Evolutionary conservation across 2,888 invertebrate genomes (phyloP).

Genomic region (Phortica okadai): DNA sequence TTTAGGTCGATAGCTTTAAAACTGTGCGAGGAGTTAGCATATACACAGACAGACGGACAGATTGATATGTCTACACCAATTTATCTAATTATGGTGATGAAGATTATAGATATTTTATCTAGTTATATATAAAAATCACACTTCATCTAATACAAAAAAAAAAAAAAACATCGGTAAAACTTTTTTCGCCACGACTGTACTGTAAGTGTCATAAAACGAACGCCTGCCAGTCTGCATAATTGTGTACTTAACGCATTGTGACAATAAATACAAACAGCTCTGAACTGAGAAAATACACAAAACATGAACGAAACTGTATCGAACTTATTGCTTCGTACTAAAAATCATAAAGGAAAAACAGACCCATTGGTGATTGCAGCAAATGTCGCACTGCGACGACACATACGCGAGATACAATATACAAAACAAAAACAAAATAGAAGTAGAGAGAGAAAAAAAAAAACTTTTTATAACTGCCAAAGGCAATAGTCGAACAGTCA

Average conservation of each 20-base stretch:
- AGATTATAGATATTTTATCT: too few relatives aligned
- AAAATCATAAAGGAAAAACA: conserved; percentile 15
- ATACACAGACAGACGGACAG: too few relatives aligned
- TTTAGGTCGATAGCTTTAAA: too few relatives aligned
- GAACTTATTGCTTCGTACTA: not conserved
- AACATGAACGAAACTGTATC: conserved; percentile 31
- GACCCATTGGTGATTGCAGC: conserved; percentile 54
- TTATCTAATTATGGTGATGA: too few relatives aligned
- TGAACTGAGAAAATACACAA: conserved; percentile 24
- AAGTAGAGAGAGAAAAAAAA: not conserved
- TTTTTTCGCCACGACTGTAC: conserved; percentile 3
- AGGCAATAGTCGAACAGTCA: conserved; percentile 6
- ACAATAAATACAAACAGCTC: conserved; percentile 33
- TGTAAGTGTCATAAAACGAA: conserved; percentile 45
- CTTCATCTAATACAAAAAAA: not conserved
- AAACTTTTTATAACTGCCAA: not conserved
- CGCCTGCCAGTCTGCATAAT: conserved; percentile 70
- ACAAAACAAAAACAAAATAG: too few relatives aligned
- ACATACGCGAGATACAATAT: not conserved
- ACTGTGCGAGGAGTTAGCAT: too few relatives aligned
- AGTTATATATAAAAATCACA: too few relatives aligned
- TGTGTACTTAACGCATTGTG: conserved; percentile 65
- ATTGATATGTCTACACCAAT: too few relatives aligned
- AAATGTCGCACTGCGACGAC: conserved; percentile 42
- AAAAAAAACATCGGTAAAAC: not conserved